Base-by-base conservation (phyloP, 2,113 vertebrate genomes). In the Seriola quinqueradiata region DNA sequence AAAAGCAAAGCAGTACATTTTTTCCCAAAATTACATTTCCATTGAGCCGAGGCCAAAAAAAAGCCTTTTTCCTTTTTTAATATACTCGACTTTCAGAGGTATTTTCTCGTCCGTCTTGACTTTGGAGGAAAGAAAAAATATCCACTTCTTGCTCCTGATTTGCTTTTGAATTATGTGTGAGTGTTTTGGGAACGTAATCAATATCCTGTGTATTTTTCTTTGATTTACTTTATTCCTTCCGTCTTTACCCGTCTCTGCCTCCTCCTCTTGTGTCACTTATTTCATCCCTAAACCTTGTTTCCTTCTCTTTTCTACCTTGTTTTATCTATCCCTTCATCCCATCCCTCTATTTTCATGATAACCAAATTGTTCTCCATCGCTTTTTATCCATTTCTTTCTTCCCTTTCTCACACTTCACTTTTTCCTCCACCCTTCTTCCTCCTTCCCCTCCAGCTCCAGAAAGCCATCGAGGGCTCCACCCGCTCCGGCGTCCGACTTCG, bases 391-490 rank as follows among this genome's bases (percentile, higher is more conserved):
- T 48, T 40, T 14, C 48, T 67, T 13, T 36, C 63, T 17, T 23
- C 5, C 5, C 68, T 25, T n/a, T 42, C 25, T 25, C 36, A 4
- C 21, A 6, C 23, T 6, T 40, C 58, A 16, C 50, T 21, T 8
- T 3, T 10, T 52, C 13, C 19, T 21, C 50, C 19, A 19, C 14
- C 9, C 14, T 7, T 32, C 17, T 28, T 23, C 46, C 1, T 36
- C 21, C 36, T 28, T 38, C 57, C 17, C 60, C 17, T 34, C 0
- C 67, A 99, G 98, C 96, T 99, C 61, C 98, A 99, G 92, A 98
- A 98, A 83, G 97, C 98, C 75, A 98, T 99, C 4, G 97, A 99
- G 61, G 98, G 97, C 46, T 97, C 98, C 77, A 98, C 97, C 0
- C 92, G 96, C 78, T 96, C 96, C 0, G 98, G 98, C 0, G 96